Base-by-base conservation (phyloP, 2,797 vertebrate genomes). In the Cuniculus paca region DNA sequence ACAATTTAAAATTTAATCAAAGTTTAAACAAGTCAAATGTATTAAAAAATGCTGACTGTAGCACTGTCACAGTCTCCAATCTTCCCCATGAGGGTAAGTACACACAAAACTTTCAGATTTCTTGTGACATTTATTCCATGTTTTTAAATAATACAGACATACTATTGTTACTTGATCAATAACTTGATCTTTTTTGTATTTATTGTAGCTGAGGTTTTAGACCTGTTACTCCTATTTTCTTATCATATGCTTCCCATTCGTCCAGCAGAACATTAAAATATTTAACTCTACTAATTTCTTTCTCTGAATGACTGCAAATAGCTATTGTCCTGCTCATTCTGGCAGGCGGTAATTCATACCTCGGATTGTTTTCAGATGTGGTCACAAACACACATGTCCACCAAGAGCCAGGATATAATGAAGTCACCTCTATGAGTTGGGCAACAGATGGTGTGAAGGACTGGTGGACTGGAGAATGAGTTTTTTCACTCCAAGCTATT, bases 171-270 rank as follows among this genome's bases (percentile, higher is more conserved):
- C 8, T 88, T 72, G 26, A 65, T 83, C 82, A 80, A 83, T 74
- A 80, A 80, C 68, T 83, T 92, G 82, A 86, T 50, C 72, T 45
- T 70, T 60, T n/a, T 89, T 68, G 60, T 19, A 26, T 88, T 91
- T 90, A 75, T 42, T 24, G 14, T 70, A 54, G 10, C 58, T 58
- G 72, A 82, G 17, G 50, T 79, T 94, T 86, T 42, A 34, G 36
- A 80, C 92, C 13, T 88, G 16, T 50, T 9, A 74, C 3, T 1
- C 14, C 24, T n/a, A 50, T 63, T 89, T 83, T 16, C n/a, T 94
- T 63, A 4, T 87, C 45, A 68, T 3, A 3, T 34, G 50, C 6
- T 68, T 72, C 26, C 48, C 68, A 7, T 78, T 90, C 60, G 50
- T 95, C 16, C 10, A 87, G 70, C 24, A 84, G 31, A 83, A 26